These are phyloP conservation scores for Platalea minor DNA, from an alignment of 2,797 vertebrate species.

Conservation along the genomic window DNA sequence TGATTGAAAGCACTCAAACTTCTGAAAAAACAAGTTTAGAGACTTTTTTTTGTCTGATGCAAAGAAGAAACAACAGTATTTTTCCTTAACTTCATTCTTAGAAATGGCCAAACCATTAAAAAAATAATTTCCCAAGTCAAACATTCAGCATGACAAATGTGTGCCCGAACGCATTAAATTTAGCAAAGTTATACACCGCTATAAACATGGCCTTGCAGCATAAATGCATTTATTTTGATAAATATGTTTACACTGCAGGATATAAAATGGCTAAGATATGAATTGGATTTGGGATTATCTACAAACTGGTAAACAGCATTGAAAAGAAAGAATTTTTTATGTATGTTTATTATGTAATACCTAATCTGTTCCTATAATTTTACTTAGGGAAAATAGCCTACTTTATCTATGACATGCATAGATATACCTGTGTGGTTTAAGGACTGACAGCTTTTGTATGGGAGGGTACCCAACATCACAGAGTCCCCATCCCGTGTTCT, in stretches of 20 bases:
- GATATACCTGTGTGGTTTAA: background rate
- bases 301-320: background rate
- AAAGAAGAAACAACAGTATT: background rate
- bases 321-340: background rate
- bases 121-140: background rate
- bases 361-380: background rate
- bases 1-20: background rate
- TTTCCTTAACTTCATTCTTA: background rate
- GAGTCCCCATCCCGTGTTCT: background rate
- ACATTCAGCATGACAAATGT: constrained; percentile 28
- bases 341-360: background rate
- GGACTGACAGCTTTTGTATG: background rate
- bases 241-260: constrained; percentile 40
- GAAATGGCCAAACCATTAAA: background rate
- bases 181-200: background rate
- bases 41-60: background rate
- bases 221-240: constrained; percentile 53
- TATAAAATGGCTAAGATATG: constrained; percentile 32
- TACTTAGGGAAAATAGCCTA: background rate
- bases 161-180: constrained; percentile 32
- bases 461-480: background rate
- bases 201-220: constrained; percentile 35
- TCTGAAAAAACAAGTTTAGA: background rate
- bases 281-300: constrained; percentile 33
- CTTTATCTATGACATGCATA: background rate